Evolutionary conservation across 2,113 vertebrate species (phyloP).

Genomic region (Laterallus jamaicensis): DNA sequence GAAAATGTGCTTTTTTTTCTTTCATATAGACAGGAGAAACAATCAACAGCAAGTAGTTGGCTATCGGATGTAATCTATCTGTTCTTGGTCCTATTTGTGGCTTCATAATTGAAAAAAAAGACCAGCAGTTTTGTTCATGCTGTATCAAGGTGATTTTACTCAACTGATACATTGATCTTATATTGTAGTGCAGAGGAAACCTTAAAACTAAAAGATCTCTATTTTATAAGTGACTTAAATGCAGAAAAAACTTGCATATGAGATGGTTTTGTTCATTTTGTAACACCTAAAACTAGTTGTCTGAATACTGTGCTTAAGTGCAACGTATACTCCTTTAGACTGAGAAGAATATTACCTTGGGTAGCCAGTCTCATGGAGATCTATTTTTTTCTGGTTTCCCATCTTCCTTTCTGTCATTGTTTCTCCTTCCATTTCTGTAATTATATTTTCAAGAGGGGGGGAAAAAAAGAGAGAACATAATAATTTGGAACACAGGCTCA

Average conservation of each 20-base stretch:
- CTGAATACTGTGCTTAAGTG: not conserved
- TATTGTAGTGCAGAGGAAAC: not conserved
- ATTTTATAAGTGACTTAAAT: not conserved
- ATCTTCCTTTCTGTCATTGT: not conserved
- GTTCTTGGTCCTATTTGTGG: not conserved
- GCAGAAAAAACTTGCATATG: not conserved
- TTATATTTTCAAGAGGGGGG: not conserved
- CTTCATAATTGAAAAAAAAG: not conserved
- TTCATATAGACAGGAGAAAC: not conserved
- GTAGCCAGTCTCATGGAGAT: not conserved
- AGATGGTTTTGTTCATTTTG: not conserved
- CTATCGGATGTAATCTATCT: not conserved
- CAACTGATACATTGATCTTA: not conserved
- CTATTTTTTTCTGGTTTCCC: not conserved
- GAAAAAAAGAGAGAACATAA: not conserved
- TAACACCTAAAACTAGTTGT: not conserved
- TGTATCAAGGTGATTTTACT: not conserved
- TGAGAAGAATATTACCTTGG: not conserved
- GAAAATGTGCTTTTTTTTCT: not conserved
- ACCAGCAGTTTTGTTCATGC: not conserved
- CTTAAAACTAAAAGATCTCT: not conserved
- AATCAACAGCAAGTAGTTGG: not conserved
- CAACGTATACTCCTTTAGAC: not conserved
- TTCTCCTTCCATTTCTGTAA: constrained; percentile 6
- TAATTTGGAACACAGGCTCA: not conserved